Percentiles rank a stretch among this genome's conserved stretches.
Conservation (phyloP, 2,888 invertebrate species). For the Muschampia plurimacula region DNA sequence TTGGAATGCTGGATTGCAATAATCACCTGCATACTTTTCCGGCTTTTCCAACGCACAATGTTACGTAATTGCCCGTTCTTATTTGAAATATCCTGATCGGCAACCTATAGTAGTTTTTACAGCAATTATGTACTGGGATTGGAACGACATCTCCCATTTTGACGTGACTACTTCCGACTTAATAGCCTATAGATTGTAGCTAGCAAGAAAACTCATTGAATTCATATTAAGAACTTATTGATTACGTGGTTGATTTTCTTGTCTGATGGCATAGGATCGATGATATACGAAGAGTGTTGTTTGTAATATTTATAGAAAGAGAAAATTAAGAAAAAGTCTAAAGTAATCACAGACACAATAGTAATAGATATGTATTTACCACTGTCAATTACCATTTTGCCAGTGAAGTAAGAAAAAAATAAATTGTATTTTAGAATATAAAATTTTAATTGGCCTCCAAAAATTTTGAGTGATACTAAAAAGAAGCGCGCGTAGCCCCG, state of each 20-base stretch:
- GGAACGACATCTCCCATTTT: constrained; percentile 23
- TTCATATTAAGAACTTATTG: constrained; percentile 24
- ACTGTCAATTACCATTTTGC: not conserved
- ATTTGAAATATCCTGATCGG: constrained; percentile 32
- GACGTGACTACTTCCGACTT: constrained; percentile 25
- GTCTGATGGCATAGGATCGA: not conserved
- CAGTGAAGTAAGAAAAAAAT: not conserved
- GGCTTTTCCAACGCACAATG: constrained; percentile 21
- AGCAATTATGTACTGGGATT: constrained; percentile 24
- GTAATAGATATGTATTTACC: not conserved
- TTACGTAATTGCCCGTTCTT: constrained; percentile 15
- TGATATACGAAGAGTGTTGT: not conserved
- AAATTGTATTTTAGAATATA: too few relatives aligned
- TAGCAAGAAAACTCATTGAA: constrained; percentile 19
- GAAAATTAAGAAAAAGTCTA: not conserved
- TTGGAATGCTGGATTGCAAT: constrained; percentile 24
- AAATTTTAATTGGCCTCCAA: too few relatives aligned
- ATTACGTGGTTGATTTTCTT: constrained; percentile 18
- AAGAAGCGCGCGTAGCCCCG: too few relatives aligned
- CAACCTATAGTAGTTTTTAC: constrained; percentile 20
- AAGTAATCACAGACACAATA: not conserved
- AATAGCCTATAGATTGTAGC: not conserved
- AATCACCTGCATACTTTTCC: constrained; percentile 27
- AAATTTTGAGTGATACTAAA: too few relatives aligned
- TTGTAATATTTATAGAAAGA: not conserved